Percentiles rank a stretch among this genome's conserved stretches.
Conservation (phyloP, 2,797 vertebrate genomes). For the Melanotaenia parkinsoni region DNA sequence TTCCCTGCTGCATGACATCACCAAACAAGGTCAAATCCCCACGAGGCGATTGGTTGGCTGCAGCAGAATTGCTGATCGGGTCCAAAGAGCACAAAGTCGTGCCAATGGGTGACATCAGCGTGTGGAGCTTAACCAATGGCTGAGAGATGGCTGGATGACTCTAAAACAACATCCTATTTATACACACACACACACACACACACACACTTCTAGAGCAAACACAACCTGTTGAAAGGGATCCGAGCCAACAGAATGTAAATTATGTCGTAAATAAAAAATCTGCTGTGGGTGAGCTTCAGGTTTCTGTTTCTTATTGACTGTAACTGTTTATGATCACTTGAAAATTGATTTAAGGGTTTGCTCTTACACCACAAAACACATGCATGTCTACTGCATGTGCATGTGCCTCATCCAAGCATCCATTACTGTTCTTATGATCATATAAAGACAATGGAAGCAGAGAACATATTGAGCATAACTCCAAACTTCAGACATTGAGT, state of each 20-base stretch:
- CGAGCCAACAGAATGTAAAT: constrained; percentile 44
- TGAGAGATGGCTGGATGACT: constrained; percentile 65
- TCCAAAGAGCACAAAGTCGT: constrained; percentile 79
- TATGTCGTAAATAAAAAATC: constrained; percentile 49
- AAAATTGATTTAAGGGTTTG: constrained; percentile 11
- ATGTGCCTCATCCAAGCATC: neutral
- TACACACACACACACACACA: constrained; percentile 37
- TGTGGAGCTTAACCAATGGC: constrained; percentile 72
- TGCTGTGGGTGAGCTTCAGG: constrained; percentile 36
- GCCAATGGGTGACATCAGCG: constrained; percentile 81
- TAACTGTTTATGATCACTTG: constrained; percentile 42
- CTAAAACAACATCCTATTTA: constrained; percentile 77
- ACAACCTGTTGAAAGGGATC: constrained; percentile 41
- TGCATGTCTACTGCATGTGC: neutral
- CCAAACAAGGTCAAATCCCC: constrained; percentile 47
- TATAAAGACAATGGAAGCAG: neutral
- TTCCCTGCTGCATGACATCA: constrained; percentile 81
- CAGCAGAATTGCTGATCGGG: constrained; percentile 77
- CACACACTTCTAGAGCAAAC: constrained; percentile 4
- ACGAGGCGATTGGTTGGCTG: constrained; percentile 63
- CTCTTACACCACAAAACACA: constrained; percentile 5
- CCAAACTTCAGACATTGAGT: neutral
- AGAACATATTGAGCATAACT: neutral
- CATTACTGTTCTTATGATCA: neutral
- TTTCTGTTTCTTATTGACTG: constrained; percentile 50